Percentiles rank a stretch among this genome's conserved stretches.
These are phyloP conservation scores for Porites cylindrica DNA, from an alignment of 92 coral and sea anemone species.

Conservation along the genomic window DNA sequence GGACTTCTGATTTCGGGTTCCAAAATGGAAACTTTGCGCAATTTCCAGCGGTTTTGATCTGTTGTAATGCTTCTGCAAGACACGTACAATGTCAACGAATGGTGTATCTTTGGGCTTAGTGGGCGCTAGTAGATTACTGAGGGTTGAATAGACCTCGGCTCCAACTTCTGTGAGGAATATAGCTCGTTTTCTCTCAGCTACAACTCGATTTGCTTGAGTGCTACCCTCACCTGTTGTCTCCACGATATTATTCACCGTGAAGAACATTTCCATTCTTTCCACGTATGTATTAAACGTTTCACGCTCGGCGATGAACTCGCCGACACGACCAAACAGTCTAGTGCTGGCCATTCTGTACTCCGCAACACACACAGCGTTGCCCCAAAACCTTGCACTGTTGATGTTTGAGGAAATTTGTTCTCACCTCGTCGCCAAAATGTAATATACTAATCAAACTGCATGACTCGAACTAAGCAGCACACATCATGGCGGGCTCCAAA, in stretches of 20 bases:
- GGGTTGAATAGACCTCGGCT: constrained; percentile 47
- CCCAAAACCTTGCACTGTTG: too few relatives aligned
- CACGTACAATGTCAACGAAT: not conserved
- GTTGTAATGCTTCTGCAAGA: not conserved
- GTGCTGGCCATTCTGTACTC: too few relatives aligned
- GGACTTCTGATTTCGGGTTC: constrained; percentile 49
- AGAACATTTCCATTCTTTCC: too few relatives aligned
- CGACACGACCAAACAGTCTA: too few relatives aligned
- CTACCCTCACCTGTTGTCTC: too few relatives aligned
- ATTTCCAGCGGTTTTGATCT: constrained; percentile 13
- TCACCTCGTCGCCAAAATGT: too few relatives aligned
- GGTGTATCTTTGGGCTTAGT: constrained; percentile 33
- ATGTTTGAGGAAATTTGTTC: too few relatives aligned
- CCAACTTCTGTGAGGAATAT: constrained; percentile 22
- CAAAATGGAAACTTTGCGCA: constrained; percentile 66
- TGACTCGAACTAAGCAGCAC: too few relatives aligned
- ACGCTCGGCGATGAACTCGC: not conserved
- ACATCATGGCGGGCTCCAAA: too few relatives aligned
- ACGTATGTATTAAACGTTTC: not conserved
- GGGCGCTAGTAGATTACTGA: constrained; percentile 57
- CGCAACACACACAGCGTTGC: too few relatives aligned
- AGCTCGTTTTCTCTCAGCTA: constrained; percentile 53
- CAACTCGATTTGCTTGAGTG: not conserved
- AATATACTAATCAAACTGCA: too few relatives aligned
- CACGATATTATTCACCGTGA: too few relatives aligned